Evolutionary conservation across 2,113 vertebrate genomes (phyloP), one percentile per base, ranked within the genome.

Genomic region (Cathartes aura): DNA sequence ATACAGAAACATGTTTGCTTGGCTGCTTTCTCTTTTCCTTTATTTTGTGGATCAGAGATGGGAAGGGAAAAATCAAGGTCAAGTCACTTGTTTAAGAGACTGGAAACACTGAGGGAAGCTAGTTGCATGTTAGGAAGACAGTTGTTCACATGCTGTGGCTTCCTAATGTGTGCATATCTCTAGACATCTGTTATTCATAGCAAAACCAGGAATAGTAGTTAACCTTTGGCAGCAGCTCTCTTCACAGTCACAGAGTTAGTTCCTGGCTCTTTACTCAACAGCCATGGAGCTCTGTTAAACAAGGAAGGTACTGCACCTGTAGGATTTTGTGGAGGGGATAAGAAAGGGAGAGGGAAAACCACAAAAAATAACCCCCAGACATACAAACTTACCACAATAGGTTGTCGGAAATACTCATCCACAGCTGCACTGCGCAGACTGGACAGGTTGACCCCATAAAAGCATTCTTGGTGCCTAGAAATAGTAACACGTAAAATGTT

Each of bases 341-440:
- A 95, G 50, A 81, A 8, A 60, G 12, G 3, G 20, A 84, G 43
- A 74, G 5, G 47, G 32, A 21, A 71, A 86, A 40, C 2, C 19
- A 95, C 34, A 68, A 62, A 67, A 73, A 79, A 20, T 56, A 52
- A 27, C 26, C 30, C 11, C 21, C 56, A 72, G 20, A 34, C 36
- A 55, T 48, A 68, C 5, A 53, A 89, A 86, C 97, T 83, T 92
- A 99, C 98, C 87, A 99, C 98, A 48, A 98, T 83, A 15, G 98
- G 98, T 96, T 99, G 98, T 71, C 68, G 94, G 95, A 98, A 99
- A 78, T 98, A 98, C 78, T 99, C 98, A 3, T 98, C 98, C 79
- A 98, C 93, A 6, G 97, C 98, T 30, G 97, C 93, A 34, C 55
- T 93, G 75, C 86, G 97, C 30, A 99, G 98, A 79, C 98, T 97